Evolutionary conservation across 1,140 invertebrate species (phyloP).

Genomic region (Helicoverpa zea): DNA sequence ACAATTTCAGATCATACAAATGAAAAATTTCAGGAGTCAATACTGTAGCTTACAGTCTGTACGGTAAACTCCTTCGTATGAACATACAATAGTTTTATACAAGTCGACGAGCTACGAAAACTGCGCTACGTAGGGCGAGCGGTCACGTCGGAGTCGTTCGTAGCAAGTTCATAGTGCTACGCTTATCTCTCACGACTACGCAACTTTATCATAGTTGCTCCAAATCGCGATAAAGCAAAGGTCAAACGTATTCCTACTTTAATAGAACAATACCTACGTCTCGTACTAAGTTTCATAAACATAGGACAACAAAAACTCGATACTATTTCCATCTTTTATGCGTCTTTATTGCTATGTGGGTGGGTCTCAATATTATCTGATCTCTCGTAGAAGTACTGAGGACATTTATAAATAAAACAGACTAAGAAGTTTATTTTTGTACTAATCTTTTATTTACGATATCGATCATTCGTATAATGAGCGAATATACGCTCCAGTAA

Average conservation of each 20-base stretch:
- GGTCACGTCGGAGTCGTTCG: no score
- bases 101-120: no score
- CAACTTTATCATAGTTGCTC: no score
- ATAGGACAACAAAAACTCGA: not conserved
- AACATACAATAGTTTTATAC: no score
- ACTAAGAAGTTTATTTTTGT: not conserved
- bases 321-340: not conserved
- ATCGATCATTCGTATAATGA: not conserved
- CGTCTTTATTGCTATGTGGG: conserved; percentile 19
- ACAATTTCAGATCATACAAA: no score
- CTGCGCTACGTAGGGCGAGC: no score
- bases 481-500: not conserved
- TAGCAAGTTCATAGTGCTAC: no score
- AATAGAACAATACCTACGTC: not conserved
- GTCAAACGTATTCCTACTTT: not conserved
- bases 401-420: conserved; percentile 3
- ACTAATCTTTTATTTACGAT: conserved; percentile 1
- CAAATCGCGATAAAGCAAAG: not conserved
- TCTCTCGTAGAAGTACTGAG: conserved; percentile 3
- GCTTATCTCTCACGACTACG: no score
- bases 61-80: no score
- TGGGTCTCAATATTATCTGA: conserved; percentile 11
- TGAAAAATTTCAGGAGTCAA: no score
- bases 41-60: no score
- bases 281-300: not conserved